Base-by-base conservation (phyloP, 2,888 invertebrate genomes). In the Xanthia togata region DNA sequence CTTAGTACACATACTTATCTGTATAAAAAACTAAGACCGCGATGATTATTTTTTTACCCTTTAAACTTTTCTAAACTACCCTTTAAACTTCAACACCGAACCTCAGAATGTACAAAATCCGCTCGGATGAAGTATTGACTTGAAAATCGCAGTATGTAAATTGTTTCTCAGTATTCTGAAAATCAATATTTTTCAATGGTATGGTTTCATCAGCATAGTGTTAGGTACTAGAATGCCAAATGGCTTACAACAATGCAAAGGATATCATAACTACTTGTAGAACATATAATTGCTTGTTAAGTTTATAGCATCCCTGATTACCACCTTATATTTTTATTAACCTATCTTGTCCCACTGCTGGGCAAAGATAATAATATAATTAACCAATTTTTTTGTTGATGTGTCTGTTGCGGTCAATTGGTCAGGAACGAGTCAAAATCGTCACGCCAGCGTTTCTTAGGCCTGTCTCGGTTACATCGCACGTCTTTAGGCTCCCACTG, bases 101-200 rank as follows among this genome's bases (percentile, higher is more conserved):
- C n/a, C n/a, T n/a, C n/a, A 26, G 17, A 26, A 41, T 41, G 9
- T 64, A 44, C 26, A 47, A 65, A 63, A 41, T 41, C 41, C 4
- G 31, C 26, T 8, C 8, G 17, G 1, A 26, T 17, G 8, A 59
- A 26, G 23, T 11, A 35, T 59, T 4, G 1, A 31, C 38, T 11
- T 23, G 8, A 68, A 74, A 74, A n/a, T 74, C 50, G 60, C 26
- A 53, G 9, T 17, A 47, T 73, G 31, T 74, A 73, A 73, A 50
- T 41, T 41, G 9, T 26, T n/a, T 14, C 3, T 41, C 4, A 31
- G 5, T 17, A 41, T 50, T 60, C 23, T 31, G 26, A 50, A 74
- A 60, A 50, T 20, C 14, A 20, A 41, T 5, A 31, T 4, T 50
- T 50, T 59, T 60, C 31, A 20, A 41, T 50, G 38, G 38, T 31